A percentile compares a stretch with the other conserved stretches of the same genome.
These are phyloP conservation scores for Lithophane socia DNA, from an alignment of 2,888 invertebrate genomes.

Conservation along the genomic window DNA sequence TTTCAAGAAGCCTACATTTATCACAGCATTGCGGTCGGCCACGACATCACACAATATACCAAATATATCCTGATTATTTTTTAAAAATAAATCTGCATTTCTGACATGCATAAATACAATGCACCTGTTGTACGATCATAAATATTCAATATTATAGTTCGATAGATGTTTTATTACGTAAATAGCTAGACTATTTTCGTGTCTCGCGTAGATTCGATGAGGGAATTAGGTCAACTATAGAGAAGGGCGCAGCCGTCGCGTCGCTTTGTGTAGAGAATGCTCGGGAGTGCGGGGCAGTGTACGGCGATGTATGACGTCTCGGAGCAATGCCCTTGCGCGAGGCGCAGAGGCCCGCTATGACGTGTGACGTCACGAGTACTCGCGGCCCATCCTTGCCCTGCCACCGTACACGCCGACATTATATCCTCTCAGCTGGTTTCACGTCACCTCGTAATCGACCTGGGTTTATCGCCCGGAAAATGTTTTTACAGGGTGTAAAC, in stretches of 20 bases:
- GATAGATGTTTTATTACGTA: slow-evolving; percentile 44
- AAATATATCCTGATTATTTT: slow-evolving; percentile 12
- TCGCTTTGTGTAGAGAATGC: slow-evolving; percentile 65
- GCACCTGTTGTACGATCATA: slow-evolving; percentile 35
- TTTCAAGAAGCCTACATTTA: too few relatives aligned
- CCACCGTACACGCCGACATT: slow-evolving; percentile 11
- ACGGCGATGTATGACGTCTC: slow-evolving; percentile 70
- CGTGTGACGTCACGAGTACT: slow-evolving; percentile 76
- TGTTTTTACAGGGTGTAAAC: slow-evolving; percentile 6
- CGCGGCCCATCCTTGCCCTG: slow-evolving; percentile 63
- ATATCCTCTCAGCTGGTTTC: slow-evolving; percentile 27
- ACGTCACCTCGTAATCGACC: slow-evolving; percentile 17
- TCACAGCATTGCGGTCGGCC: neutral
- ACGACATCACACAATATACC: neutral
- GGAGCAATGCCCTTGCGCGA: slow-evolving; percentile 80
- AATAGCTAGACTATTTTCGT: slow-evolving; percentile 67
- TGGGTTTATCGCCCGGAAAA: slow-evolving; percentile 17
- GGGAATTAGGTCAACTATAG: slow-evolving; percentile 75
- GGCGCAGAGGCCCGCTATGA: slow-evolving; percentile 67
- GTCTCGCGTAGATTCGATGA: slow-evolving; percentile 61
- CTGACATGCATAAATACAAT: slow-evolving; percentile 27
- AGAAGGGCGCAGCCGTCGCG: slow-evolving; percentile 64
- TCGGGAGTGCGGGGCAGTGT: slow-evolving; percentile 62
- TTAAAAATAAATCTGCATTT: slow-evolving; percentile 28
- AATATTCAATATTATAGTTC: slow-evolving; percentile 42